A percentile compares a stretch with the other conserved stretches of the same genome.
Conservation (phyloP, 2,888 invertebrate genomes). For the Cacoxenus indagator region DNA sequence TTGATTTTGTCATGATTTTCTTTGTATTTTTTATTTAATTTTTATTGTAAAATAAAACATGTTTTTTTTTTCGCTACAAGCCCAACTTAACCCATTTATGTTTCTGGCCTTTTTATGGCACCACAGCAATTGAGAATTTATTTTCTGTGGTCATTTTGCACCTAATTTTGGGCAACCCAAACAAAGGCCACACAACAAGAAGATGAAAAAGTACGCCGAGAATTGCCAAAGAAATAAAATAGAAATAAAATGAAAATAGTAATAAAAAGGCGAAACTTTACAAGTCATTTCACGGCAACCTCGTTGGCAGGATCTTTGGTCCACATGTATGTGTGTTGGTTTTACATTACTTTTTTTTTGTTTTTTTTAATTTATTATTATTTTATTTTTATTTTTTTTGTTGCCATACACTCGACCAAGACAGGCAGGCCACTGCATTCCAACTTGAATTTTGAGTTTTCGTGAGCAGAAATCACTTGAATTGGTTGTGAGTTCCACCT, state of each 20-base stretch:
- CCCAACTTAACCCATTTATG: background rate
- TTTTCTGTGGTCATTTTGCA: slow-evolving; percentile 68
- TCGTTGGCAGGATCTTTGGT: background rate
- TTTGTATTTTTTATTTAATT: too few species aligned
- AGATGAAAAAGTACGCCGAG: background rate
- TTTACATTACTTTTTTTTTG: background rate
- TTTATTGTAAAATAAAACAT: slow-evolving; percentile 24
- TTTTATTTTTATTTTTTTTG: background rate
- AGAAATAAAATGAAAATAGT: slow-evolving; percentile 35
- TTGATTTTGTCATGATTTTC: background rate
- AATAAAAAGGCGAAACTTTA: slow-evolving; percentile 31
- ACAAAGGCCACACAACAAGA: slow-evolving; percentile 3
- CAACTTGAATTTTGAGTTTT: slow-evolving; percentile 8
- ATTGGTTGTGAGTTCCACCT: background rate
- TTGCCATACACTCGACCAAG: background rate
- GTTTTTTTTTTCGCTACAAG: background rate
- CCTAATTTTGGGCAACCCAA: slow-evolving; percentile 56
- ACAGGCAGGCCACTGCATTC: background rate
- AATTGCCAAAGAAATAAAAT: slow-evolving; percentile 26
- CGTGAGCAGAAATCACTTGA: background rate
- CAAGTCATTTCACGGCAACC: slow-evolving; percentile 50
- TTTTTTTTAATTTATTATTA: background rate
- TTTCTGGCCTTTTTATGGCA: slow-evolving; percentile 27
- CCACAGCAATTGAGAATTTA: slow-evolving; percentile 61
- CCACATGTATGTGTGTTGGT: background rate